Evolutionary conservation across 2,888 invertebrate species (phyloP).

Genomic region (Phaedon cochleariae): DNA sequence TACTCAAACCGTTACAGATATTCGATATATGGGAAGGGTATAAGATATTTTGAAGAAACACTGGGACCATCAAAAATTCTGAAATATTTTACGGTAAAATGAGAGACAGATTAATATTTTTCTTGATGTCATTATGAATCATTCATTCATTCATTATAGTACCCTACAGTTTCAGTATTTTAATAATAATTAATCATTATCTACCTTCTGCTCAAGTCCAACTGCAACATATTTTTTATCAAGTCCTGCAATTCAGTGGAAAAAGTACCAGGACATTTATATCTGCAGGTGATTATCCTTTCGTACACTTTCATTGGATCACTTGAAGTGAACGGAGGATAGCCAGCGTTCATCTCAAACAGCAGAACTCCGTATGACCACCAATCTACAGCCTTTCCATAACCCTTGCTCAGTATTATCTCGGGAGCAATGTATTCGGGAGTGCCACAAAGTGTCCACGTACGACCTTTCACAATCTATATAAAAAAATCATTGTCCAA

Average conservation of each 20-base stretch:
- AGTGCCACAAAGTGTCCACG: conserved; percentile 94
- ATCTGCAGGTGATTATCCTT: conserved; percentile 90
- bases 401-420: conserved; percentile 87
- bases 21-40: too few species aligned
- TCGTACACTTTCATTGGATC: conserved; percentile 95
- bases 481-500: conserved; percentile 3
- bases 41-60: too few species aligned
- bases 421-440: conserved; percentile 97
- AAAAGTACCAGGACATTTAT: conserved; percentile 85
- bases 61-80: too few species aligned
- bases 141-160: too few species aligned
- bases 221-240: conserved; percentile 81
- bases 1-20: too few species aligned
- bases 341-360: conserved; percentile 90
- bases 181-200: too few species aligned
- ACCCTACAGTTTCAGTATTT: too few species aligned
- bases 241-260: conserved; percentile 84
- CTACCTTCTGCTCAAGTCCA: conserved; percentile 76
- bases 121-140: too few species aligned
- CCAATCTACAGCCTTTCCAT: conserved; percentile 94
- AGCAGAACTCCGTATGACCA: conserved; percentile 92
- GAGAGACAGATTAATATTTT: too few species aligned
- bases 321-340: conserved; percentile 89
- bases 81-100: too few species aligned
- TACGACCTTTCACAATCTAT: conserved; percentile 71